Conservation (phyloP, 1,140 invertebrate genomes). For the Bombus affinis region DNA sequence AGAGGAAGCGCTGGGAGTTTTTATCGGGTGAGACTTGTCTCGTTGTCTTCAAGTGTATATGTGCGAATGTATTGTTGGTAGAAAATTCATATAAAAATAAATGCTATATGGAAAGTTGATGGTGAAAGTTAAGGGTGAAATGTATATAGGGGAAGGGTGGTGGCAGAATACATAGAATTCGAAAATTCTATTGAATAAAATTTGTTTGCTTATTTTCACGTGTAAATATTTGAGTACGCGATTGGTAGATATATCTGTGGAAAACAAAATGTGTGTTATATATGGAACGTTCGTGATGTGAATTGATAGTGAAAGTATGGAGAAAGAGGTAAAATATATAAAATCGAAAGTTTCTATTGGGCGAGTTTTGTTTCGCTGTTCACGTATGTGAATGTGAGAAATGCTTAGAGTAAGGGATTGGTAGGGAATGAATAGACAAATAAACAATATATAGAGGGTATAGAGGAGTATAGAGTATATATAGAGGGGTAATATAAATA, state of each 20-base stretch:
- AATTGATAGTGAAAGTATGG: too few relatives aligned
- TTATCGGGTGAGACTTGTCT: constrained; percentile 86
- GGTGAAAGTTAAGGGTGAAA: not conserved
- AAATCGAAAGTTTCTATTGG: not conserved
- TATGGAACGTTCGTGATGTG: too few relatives aligned
- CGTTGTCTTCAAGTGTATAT: not conserved
- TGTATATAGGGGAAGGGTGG: not conserved
- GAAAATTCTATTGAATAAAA: too few relatives aligned
- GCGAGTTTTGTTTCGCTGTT: not conserved
- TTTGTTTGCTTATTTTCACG: not conserved
- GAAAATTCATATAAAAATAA: too few relatives aligned
- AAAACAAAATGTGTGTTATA: not conserved
- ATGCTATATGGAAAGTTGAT: not conserved
- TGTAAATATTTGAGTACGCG: not conserved
- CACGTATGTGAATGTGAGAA: not conserved
- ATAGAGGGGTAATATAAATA: not conserved
- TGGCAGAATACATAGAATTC: not conserved
- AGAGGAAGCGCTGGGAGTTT: constrained; percentile 92
- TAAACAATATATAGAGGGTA: not conserved
- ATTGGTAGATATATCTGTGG: not conserved
- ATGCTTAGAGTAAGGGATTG: not conserved
- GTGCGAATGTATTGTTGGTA: not conserved
- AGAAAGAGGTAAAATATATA: not conserved
- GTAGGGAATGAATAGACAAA: not conserved
- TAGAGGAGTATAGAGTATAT: not conserved